Percentiles rank a stretch among this genome's conserved stretches.
These are phyloP conservation scores for Hippopotamyrus pictus DNA, from an alignment of 2,797 vertebrate species.

Conservation along the genomic window DNA sequence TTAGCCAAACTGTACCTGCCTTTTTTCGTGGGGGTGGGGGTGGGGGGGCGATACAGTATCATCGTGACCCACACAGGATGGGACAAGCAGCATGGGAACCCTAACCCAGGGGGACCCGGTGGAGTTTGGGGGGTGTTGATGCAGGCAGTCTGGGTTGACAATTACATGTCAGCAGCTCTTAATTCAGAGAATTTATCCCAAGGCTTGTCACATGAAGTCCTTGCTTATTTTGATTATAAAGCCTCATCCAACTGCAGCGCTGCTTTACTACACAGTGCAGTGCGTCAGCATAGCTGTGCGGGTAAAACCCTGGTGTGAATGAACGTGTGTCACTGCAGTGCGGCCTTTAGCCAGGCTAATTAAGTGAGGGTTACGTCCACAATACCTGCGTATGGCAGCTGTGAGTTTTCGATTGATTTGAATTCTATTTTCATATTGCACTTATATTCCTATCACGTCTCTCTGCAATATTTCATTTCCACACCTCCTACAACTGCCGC, in stretches of 20 bases:
- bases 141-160: constrained; percentile 54
- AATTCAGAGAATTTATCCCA: constrained; percentile 51
- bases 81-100: neutral
- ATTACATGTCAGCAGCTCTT: constrained; percentile 70
- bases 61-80: constrained; percentile 38
- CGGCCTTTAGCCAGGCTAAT: neutral
- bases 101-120: neutral
- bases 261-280: neutral
- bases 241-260: neutral
- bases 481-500: constrained; percentile 35
- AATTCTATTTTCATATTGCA: neutral
- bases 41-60: constrained; percentile 20
- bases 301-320: neutral
- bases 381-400: constrained; percentile 20
- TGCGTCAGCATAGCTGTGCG: constrained; percentile 6
- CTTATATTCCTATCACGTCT: constrained; percentile 33
- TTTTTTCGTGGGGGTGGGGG: constrained; percentile 12
- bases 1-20: constrained; percentile 39
- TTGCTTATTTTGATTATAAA: constrained; percentile 12
- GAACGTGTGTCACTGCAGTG: neutral
- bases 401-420: neutral
- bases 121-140: constrained; percentile 35
- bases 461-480: constrained; percentile 51
- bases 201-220: constrained; percentile 25
- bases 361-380: neutral